Base-by-base conservation (phyloP, 2,113 vertebrate genomes). In the Lasiurus cinereus region DNA sequence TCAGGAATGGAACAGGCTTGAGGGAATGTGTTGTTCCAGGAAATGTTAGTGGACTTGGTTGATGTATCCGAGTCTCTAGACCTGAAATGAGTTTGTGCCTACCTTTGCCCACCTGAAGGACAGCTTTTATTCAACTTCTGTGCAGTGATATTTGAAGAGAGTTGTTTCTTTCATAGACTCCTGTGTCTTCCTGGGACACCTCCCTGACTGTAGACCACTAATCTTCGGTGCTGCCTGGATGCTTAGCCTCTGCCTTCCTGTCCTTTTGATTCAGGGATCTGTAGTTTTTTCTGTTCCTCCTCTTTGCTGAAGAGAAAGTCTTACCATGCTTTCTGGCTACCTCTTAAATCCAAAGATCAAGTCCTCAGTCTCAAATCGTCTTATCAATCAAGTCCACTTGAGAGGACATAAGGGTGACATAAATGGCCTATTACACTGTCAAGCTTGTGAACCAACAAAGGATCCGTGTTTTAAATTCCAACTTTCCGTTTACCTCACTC, bases 41-140 rank as follows among this genome's bases (percentile, higher is more conserved):
- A 66, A 36, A 78, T 54, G 10, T 33, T 3, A 22, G 0, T 5
- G 0, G 2, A 3, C 15, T 2, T 13, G 19, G 9, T 56, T 76
- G 21, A 11, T 46, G 1, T 8, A 36, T 6, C 8, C 36, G 39
- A 2, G 1, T 19, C 8, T 33, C 21, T 33, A 0, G 1, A 1
- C 15, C 14, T 59, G 15, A 24, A 10, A 0, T 6, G 5, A 59
- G 12, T 76, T 15, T 52, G 33, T 66, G 27, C 83, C 15, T 59
- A 12, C 13, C 76, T 11, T 22, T 7, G 4, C 19, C 31, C 6
- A 8, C 43, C 22, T 8, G 3, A 64, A 66, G 3, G 22, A 3
- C 33, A 54, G n/a, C 21, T 85, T 72, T 59, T 13, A 59, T 50
- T 92, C 43, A 15, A 5, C 5, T 31, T 13, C 22, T 13, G 5